These are phyloP conservation scores for Cololabis saira DNA, from an alignment of 2,113 vertebrate genomes.

Conservation along the genomic window DNA sequence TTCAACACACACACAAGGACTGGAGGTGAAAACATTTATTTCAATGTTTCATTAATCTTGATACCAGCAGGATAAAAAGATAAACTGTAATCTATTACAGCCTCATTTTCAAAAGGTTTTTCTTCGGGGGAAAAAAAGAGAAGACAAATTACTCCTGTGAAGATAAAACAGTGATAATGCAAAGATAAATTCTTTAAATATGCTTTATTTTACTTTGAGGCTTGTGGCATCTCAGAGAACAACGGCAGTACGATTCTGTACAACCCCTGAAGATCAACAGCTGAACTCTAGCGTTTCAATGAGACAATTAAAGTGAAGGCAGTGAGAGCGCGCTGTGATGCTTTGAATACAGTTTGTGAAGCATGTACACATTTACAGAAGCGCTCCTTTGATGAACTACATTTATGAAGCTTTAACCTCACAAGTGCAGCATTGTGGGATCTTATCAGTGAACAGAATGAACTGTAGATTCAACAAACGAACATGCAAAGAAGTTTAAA, in stretches of 20 bases:
- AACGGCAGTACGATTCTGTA: slow-evolving; percentile 23
- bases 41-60: no score
- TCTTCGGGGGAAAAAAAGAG: no score
- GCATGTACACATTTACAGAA: background rate
- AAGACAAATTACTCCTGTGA: no score
- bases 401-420: background rate
- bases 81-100: no score
- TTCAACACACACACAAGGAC: no score
- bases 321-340: slow-evolving; percentile 2
- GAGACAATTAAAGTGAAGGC: slow-evolving; percentile 33
- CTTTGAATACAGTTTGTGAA: background rate
- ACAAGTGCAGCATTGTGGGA: background rate
- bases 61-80: no score
- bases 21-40: no score
- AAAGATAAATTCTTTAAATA: slow-evolving; percentile 4
- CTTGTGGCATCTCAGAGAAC: slow-evolving; percentile 15
- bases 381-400: background rate
- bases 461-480: background rate
- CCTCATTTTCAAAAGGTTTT: no score
- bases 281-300: slow-evolving; percentile 20
- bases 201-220: slow-evolving; percentile 52
- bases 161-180: slow-evolving; percentile 5
- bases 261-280: slow-evolving; percentile 5
- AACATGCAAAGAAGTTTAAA: background rate
- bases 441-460: background rate